Evolutionary conservation across 1,140 invertebrate species (phyloP).

Genomic region (Drosophila jambulina): DNA sequence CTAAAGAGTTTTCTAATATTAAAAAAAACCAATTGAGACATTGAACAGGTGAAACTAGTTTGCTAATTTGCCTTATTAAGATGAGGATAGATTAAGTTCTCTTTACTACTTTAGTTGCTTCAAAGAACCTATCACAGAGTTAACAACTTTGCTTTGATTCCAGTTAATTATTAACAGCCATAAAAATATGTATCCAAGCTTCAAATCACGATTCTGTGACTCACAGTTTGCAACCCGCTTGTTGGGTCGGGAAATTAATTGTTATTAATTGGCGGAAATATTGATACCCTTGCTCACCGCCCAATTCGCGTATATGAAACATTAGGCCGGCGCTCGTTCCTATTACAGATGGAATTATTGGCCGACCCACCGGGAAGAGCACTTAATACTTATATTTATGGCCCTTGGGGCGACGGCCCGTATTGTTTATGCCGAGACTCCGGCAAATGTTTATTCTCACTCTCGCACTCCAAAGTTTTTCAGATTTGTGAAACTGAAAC

Average conservation of each 20-base stretch:
- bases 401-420: slow-evolving; percentile 18
- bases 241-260: slow-evolving; percentile 15
- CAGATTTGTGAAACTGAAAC: slow-evolving; percentile 44
- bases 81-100: not conserved
- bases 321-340: slow-evolving; percentile 26
- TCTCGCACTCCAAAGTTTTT: slow-evolving; percentile 31
- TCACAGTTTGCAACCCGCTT: slow-evolving; percentile 12
- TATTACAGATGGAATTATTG: slow-evolving; percentile 38
- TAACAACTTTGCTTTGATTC: not conserved
- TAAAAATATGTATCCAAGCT: not conserved
- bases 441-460: slow-evolving; percentile 55
- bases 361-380: slow-evolving; percentile 32
- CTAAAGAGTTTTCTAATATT: slow-evolving; percentile 72
- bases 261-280: slow-evolving; percentile 48
- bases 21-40: slow-evolving; percentile 4
- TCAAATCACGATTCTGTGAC: slow-evolving; percentile 35
- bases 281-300: slow-evolving; percentile 43
- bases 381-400: slow-evolving; percentile 49
- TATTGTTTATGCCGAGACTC: slow-evolving; percentile 46
- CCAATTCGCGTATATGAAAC: slow-evolving; percentile 21
- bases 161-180: slow-evolving; percentile 1
- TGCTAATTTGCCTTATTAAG: not conserved
- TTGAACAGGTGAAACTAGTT: not conserved
- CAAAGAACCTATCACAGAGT: not conserved
- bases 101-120: not conserved